Percentiles rank a stretch among this genome's conserved stretches.
Evolutionary conservation across 2,888 invertebrate genomes (phyloP).

Genomic region (Rotaria socialis): DNA sequence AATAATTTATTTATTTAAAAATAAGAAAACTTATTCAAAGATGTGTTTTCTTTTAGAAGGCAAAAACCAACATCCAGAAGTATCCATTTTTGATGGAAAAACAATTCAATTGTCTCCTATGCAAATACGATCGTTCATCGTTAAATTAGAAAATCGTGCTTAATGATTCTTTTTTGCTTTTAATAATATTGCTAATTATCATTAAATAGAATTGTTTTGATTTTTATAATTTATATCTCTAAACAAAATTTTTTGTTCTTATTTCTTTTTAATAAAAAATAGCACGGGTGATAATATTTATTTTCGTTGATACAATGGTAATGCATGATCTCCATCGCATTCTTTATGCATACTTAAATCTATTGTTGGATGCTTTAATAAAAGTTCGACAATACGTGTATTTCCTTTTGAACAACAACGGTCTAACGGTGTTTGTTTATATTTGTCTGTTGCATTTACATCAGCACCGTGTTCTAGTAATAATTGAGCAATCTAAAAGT

Average conservation of each 20-base stretch:
- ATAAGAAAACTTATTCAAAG: neutral
- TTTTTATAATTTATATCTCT: neutral
- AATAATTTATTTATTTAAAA: neutral
- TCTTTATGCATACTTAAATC: constrained; percentile 34
- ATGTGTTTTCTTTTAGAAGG: neutral
- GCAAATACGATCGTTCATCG: constrained; percentile 45
- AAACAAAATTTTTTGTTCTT: neutral
- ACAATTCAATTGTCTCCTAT: constrained; percentile 39
- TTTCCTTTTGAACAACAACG: constrained; percentile 19
- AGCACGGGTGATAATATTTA: neutral
- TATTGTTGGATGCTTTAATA: neutral
- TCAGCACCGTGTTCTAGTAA: constrained; percentile 22
- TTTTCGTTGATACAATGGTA: neutral
- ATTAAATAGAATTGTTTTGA: too few relatives aligned
- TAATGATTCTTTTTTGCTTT: too few relatives aligned
- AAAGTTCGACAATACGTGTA: neutral
- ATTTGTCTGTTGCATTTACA: constrained; percentile 7
- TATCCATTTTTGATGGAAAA: neutral
- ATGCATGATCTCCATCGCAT: constrained; percentile 1
- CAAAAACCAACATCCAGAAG: neutral
- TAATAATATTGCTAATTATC: too few relatives aligned
- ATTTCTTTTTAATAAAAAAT: neutral
- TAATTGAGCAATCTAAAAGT: neutral
- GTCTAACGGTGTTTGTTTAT: constrained; percentile 12
- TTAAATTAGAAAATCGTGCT: neutral